Conservation (phyloP, 35 echinoderm and acorn worm genomes). For the Strongylocentrotus purpuratus region DNA sequence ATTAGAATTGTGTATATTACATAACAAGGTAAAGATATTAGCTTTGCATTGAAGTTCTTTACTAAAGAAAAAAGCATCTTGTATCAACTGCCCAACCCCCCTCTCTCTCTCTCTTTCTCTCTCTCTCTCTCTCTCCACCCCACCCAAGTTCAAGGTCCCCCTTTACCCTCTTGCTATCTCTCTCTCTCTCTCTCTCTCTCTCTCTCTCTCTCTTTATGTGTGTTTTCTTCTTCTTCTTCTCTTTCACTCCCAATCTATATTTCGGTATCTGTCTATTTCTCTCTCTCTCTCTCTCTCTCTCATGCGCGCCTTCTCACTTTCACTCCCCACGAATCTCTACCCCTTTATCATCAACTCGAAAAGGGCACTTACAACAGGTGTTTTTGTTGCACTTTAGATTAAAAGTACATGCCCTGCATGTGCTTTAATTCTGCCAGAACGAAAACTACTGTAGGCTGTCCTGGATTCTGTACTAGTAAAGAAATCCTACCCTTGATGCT, state of each 20-base stretch:
- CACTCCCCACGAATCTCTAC: too few species aligned
- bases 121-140: not conserved
- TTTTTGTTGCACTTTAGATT: constrained; percentile 19
- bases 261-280: not conserved
- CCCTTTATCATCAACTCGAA: not conserved
- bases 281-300: not conserved
- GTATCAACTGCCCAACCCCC: not conserved
- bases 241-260: not conserved
- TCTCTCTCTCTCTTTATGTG: not conserved
- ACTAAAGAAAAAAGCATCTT: too few species aligned
- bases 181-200: not conserved
- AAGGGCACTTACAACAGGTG: not conserved
- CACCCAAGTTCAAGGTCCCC: not conserved
- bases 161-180: too few species aligned
- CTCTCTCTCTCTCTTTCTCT: not conserved
- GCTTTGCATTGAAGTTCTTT: too few species aligned
- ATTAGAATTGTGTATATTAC: too few species aligned
- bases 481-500: not conserved
- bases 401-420: not conserved
- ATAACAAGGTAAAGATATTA: too few species aligned
- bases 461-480: not conserved
- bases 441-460: not conserved
- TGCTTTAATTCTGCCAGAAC: not conserved
- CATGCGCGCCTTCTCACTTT: too few species aligned
- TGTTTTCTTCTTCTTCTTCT: not conserved